Evolutionary conservation across 1,140 invertebrate species (phyloP), one percentile per base, ranked within the genome.

Genomic region (Teleogryllus occipitalis): DNA sequence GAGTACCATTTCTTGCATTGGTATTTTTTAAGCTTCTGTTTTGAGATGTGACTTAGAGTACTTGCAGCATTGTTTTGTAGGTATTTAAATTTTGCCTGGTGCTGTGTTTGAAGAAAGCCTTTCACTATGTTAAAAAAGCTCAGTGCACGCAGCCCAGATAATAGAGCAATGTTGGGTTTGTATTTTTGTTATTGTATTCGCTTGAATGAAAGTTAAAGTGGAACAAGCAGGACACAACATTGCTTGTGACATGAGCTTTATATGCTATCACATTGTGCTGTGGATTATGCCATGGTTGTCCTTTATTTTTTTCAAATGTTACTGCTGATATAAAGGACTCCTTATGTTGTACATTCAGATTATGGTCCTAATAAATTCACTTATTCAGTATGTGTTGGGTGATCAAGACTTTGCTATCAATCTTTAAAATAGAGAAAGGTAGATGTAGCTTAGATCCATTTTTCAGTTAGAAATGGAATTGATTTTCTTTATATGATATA

Each of bases 331-430:
- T 49, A 80, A 80, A 54, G 74, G 49, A 27, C 74, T 22, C 75
- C 75, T 14, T 21, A 65, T 80, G 79, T 80, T 80, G 79, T 80
- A 80, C 46, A 54, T 54, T 76, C 74, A 80, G 74, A 76, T 80
- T 80, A 75, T 80, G 79, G 48, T 74, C 79, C 74, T 75, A 80
- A 80, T 80, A 80, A 80, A 80, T 76, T 80, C 79, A 80, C 22
- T 76, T 75, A 48, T 79, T 49, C 75, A 65, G n/a, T 76, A 76
- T 80, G 54, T 65, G 54, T 65, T 65, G 54, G 54, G 54, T 65
- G 54, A 65, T 65, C 10, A 65, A 65, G 54, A 65, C 18, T 65
- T 65, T 65, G 54, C 54, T 65, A 65, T 65, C 18, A 14, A 10
- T 65, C 54, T 65, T 14, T 65, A 10, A 65, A 65, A 65, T 65